phyloP scores from a whole-genome alignment of 2,797 vertebrate species.

The Spinus pinus region DNA sequence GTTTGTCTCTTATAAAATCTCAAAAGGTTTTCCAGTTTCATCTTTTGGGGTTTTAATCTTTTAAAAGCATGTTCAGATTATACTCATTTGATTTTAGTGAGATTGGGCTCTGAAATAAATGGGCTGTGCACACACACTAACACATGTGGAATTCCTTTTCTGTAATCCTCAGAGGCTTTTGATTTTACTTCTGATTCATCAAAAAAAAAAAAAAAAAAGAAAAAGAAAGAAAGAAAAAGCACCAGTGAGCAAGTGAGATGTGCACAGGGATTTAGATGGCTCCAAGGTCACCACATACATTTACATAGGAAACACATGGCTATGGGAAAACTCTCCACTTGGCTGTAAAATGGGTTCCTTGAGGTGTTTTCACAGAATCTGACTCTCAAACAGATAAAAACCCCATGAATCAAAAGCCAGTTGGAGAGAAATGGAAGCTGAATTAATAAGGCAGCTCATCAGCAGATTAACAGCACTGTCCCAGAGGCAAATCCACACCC shows the following conservation, averaged over 20 bases:
- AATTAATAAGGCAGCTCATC: background rate
- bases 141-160: constrained; percentile 84
- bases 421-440: background rate
- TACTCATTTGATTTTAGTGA: constrained; percentile 72
- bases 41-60: constrained; percentile 78
- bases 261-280: constrained; percentile 76
- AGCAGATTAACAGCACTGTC: background rate
- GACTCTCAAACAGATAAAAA: constrained; percentile 47
- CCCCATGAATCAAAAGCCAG: constrained; percentile 9
- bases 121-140: constrained; percentile 69
- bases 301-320: constrained; percentile 79
- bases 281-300: constrained; percentile 71
- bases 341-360: constrained; percentile 42
- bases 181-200: constrained; percentile 77
- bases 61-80: constrained; percentile 82
- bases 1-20: constrained; percentile 73
- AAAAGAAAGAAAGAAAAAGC: constrained; percentile 9
- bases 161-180: constrained; percentile 82
- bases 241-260: constrained; percentile 74
- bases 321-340: constrained; percentile 47
- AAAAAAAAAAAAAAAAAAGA: constrained; percentile 47
- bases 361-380: constrained; percentile 51
- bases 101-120: constrained; percentile 73
- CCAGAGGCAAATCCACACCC: background rate
- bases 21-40: constrained; percentile 74